Percentiles rank a stretch among this genome's conserved stretches.
These are phyloP conservation scores for Dolichopus griseipennis DNA, from an alignment of 2,888 invertebrate genomes.

Conservation along the genomic window DNA sequence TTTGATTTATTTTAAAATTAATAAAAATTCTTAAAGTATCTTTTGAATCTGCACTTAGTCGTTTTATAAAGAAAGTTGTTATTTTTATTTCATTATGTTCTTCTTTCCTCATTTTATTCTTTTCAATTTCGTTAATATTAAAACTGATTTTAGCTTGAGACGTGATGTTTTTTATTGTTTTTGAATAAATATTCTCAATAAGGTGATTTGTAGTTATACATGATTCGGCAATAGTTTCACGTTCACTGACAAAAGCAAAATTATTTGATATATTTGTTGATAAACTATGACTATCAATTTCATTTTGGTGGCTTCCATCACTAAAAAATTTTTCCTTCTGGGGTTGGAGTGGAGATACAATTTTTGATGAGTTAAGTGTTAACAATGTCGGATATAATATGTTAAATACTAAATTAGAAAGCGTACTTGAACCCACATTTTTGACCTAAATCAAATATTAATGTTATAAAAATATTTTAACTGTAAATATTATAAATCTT, in stretches of 20 bases:
- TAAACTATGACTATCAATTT: not conserved
- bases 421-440: not conserved
- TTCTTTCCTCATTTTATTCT: too few species aligned
- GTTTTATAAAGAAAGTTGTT: not conserved
- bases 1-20: not conserved
- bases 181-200: too few species aligned
- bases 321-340: not conserved
- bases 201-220: too few species aligned
- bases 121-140: too few species aligned
- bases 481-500: not conserved
- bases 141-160: too few species aligned
- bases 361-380: not conserved
- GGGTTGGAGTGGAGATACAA: not conserved
- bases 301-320: not conserved
- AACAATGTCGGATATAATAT: not conserved
- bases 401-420: not conserved
- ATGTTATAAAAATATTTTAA: not conserved
- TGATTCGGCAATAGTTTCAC: too few species aligned
- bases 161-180: too few species aligned
- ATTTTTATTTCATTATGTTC: too few species aligned
- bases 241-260: too few species aligned
- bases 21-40: slow-evolving; percentile 5
- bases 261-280: too few species aligned
- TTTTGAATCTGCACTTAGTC: slow-evolving; percentile 1
- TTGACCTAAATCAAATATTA: not conserved